phyloP scores from a whole-genome alignment of 2,797 vertebrate species.

The Hoplostethus atlanticus region DNA sequence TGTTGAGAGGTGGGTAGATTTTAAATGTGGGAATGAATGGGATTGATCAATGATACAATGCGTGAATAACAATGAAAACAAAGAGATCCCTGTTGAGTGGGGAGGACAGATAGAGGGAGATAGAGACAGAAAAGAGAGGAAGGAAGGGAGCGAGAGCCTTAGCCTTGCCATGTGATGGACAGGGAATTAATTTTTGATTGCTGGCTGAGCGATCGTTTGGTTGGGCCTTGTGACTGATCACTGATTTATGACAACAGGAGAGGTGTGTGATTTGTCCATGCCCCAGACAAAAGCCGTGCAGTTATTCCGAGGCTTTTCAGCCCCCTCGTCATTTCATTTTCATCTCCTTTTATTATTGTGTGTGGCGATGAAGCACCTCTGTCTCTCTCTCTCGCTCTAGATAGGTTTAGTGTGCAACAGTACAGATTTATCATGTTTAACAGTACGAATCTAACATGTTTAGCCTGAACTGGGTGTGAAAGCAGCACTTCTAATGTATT shows the following conservation, averaged over 20 bases:
- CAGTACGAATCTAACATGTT: slow-evolving; percentile 2
- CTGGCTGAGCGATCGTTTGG: slow-evolving; percentile 65
- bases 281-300: slow-evolving; percentile 32
- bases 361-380: slow-evolving; percentile 12
- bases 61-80: slow-evolving; percentile 53
- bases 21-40: slow-evolving; percentile 53
- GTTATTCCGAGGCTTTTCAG: slow-evolving; percentile 42
- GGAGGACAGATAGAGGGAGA: slow-evolving; percentile 37
- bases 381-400: not conserved
- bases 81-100: slow-evolving; percentile 46
- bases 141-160: slow-evolving; percentile 26
- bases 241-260: slow-evolving; percentile 65
- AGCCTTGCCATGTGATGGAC: slow-evolving; percentile 68
- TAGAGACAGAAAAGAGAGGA: slow-evolving; percentile 13
- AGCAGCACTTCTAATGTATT: too few species aligned
- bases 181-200: slow-evolving; percentile 70
- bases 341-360: slow-evolving; percentile 22
- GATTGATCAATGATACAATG: slow-evolving; percentile 57
- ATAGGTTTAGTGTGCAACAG: not conserved
- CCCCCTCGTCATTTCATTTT: slow-evolving; percentile 10
- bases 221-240: slow-evolving; percentile 64
- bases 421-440: slow-evolving; percentile 22
- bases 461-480: not conserved
- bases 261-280: slow-evolving; percentile 36
- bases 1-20: slow-evolving; percentile 60